phyloP scores from a whole-genome alignment of 2,888 invertebrate genomes.

The Tupiocoris notatus region DNA sequence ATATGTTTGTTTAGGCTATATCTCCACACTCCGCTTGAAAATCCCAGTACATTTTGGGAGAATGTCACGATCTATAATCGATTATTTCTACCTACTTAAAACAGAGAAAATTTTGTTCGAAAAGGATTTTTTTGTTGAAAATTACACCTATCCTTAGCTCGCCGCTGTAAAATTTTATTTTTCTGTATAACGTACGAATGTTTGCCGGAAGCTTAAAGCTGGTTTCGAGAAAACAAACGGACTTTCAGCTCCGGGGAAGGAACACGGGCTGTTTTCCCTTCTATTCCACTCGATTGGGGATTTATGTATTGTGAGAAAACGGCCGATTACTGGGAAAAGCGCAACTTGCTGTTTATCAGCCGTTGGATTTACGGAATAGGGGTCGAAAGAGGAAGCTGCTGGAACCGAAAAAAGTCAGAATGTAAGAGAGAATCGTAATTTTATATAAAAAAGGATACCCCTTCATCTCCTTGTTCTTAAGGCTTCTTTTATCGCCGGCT shows the following conservation, averaged over 20 bases:
- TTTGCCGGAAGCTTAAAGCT: not conserved
- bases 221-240: not conserved
- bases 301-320: slow-evolving; percentile 27
- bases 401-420: not conserved
- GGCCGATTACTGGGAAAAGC: not conserved
- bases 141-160: too few relatives aligned
- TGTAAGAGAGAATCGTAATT: not conserved
- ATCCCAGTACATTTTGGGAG: not conserved
- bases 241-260: not conserved
- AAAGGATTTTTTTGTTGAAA: too few relatives aligned
- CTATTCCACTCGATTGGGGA: slow-evolving; percentile 3
- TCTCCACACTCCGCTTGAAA: not conserved
- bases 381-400: not conserved
- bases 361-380: slow-evolving; percentile 6
- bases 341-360: slow-evolving; percentile 14
- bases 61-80: too few relatives aligned
- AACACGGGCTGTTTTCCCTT: not conserved
- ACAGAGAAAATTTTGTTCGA: too few relatives aligned
- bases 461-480: not conserved
- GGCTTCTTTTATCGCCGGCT: not conserved
- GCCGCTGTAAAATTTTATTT: too few relatives aligned
- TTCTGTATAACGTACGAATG: too few relatives aligned
- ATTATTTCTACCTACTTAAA: too few relatives aligned
- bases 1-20: not conserved
- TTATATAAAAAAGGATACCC: not conserved